Evolutionary conservation across 2,113 vertebrate genomes (phyloP), one percentile per base, ranked within the genome.

Genomic region (Podiceps cristatus): DNA sequence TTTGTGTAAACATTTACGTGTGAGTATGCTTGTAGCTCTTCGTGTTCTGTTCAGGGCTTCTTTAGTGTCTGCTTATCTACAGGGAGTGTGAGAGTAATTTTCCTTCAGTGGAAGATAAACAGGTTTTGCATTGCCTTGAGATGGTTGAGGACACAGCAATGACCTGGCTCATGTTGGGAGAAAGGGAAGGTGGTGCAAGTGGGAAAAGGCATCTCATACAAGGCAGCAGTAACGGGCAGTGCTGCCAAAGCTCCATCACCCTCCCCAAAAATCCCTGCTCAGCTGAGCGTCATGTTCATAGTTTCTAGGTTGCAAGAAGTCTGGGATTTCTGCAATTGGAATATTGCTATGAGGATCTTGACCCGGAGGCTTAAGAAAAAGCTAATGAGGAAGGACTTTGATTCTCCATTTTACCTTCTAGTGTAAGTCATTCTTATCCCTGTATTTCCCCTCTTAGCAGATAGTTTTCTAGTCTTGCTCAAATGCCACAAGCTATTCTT

Each of bases 161-260:
- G 52, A 75, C 29, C n/a, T 60, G 40, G 14, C 8, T 85, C 2
- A 19, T 60, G 31, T 0, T 56, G 71, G n/a, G 50, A 71, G 29
- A 75, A 40, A 20, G 22, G 13, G 31, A 59, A 84, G 24, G 56
- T 33, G 64, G 12, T 44, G 77, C 23, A 45, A 47, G 45, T 3
- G 13, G n/a, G 45, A 59, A 13, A 5, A 23, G 13, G 29, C 15
- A 4, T 15, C 50, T 44, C 5, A 2, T 11, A 11, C 5, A 53
- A 82, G 10, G 44, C 16, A 53, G 52, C 0, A 0, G 40, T 40
- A 23, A 50, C 0, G 1, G 45, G 52, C 67, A 80, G 69, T 66
- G n/a, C 20, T 40, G 37, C 13, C 55, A 45, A 56, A 62, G 50
- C 60, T 58, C 49, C 20, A 33, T 44, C 9, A 23, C 42, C 23